Conservation (phyloP, 1,140 invertebrate species). For the Choristoneura fumiferana region DNA sequence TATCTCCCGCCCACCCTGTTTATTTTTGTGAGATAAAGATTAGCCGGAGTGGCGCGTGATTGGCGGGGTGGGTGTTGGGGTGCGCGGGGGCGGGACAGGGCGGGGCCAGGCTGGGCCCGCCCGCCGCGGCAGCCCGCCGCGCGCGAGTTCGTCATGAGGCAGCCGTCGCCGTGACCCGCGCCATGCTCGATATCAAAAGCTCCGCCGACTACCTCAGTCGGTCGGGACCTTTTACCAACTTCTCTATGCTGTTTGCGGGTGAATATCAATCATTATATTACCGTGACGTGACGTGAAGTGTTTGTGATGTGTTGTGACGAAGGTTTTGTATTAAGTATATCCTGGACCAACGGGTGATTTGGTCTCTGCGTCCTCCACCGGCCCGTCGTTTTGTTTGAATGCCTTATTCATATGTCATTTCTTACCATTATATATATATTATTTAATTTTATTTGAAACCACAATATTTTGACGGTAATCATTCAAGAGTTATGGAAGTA, state of each 20-base stretch:
- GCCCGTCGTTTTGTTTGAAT: constrained; percentile 2
- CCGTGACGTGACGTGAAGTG: constrained; percentile 24
- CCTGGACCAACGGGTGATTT: background rate
- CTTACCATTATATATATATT: too few relatives aligned
- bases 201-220: constrained; percentile 85
- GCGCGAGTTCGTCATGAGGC: constrained; percentile 42
- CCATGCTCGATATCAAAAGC: constrained; percentile 85
- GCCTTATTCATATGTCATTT: too few relatives aligned
- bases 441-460: too few relatives aligned
- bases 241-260: constrained; percentile 87
- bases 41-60: constrained; percentile 66
- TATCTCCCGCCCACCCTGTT: constrained; percentile 69
- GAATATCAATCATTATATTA: constrained; percentile 63
- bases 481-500: too few relatives aligned
- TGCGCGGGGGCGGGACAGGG: constrained; percentile 41
- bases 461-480: too few relatives aligned
- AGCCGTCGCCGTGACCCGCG: constrained; percentile 35
- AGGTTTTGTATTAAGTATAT: constrained; percentile 19
- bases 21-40: constrained; percentile 76
- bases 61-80: constrained; percentile 63
- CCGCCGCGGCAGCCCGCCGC: constrained; percentile 40
- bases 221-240: constrained; percentile 85
- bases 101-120: constrained; percentile 32
- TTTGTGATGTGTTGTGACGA: constrained; percentile 40
- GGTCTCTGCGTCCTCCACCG: background rate